Evolutionary conservation across 2,797 vertebrate genomes (phyloP).

Genomic region (Manis pentadactyla): DNA sequence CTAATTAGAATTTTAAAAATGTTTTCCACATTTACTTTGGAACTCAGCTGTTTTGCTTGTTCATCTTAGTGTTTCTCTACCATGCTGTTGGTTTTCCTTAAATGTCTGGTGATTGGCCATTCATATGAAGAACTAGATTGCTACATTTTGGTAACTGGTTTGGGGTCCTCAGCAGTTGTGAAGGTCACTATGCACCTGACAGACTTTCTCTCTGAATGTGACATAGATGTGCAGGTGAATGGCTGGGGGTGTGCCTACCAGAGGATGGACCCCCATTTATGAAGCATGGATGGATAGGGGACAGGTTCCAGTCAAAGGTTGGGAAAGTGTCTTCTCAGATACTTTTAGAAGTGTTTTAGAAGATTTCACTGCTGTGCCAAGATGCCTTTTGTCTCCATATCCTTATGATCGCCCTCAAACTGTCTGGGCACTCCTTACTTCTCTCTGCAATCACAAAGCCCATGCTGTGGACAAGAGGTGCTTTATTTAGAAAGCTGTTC

Average conservation of each 20-base stretch:
- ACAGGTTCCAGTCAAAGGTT: not conserved
- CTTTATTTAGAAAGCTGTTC: constrained; percentile 67
- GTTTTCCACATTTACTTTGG: not conserved
- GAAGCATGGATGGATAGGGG: not conserved
- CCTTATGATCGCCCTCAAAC: not conserved
- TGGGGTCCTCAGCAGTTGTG: not conserved
- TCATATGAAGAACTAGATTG: not conserved
- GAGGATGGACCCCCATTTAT: not conserved
- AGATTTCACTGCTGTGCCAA: not conserved
- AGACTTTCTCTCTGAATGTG: not conserved
- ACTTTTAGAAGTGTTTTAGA: not conserved
- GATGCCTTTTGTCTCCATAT: not conserved
- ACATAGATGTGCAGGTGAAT: not conserved
- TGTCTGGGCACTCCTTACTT: not conserved
- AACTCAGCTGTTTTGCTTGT: not conserved
- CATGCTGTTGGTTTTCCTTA: not conserved
- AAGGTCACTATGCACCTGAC: not conserved
- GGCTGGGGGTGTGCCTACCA: not conserved
- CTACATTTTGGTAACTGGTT: not conserved
- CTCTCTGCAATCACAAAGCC: not conserved
- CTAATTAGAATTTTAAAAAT: not conserved
- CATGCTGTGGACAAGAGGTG: not conserved
- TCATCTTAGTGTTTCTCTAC: constrained; percentile 27
- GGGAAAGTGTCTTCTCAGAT: not conserved
- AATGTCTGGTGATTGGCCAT: not conserved